These are phyloP conservation scores for Onthophagus taurus DNA, from an alignment of 1,140 invertebrate species.

Conservation along the genomic window DNA sequence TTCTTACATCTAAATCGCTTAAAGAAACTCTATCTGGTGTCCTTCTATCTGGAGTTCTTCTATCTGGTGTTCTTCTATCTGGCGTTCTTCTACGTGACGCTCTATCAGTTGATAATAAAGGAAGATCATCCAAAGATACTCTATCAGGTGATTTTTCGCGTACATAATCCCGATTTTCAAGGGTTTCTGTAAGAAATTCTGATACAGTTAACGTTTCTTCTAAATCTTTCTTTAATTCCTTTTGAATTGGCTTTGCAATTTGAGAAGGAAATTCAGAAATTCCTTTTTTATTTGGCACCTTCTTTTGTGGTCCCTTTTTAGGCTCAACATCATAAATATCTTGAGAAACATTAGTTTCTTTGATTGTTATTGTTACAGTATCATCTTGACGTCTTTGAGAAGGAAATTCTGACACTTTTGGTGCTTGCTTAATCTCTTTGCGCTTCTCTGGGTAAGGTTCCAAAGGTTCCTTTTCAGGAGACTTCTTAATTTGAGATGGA, in stretches of 20 bases:
- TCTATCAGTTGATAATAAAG: background rate
- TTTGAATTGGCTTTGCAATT: conserved; percentile 24
- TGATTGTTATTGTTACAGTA: conserved; percentile 16
- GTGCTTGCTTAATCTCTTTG: conserved; percentile 11
- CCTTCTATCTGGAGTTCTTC: conserved; percentile 13
- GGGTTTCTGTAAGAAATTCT: conserved; percentile 20
- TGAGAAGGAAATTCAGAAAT: conserved; percentile 23
- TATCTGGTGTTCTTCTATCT: background rate
- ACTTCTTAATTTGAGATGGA: conserved; percentile 24
- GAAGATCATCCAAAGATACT: conserved; percentile 16
- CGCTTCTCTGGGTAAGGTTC: conserved; percentile 20
- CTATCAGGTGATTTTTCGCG: conserved; percentile 19
- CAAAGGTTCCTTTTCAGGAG: conserved; percentile 22
- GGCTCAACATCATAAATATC: background rate
- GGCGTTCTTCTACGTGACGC: no score
- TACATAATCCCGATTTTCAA: background rate
- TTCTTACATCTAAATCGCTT: background rate
- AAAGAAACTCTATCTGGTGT: conserved; percentile 9
- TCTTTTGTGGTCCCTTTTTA: conserved; percentile 3
- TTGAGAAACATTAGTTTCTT: conserved; percentile 6
- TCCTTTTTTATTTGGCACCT: no score
- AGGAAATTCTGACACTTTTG: conserved; percentile 13
- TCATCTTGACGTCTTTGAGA: conserved; percentile 15
- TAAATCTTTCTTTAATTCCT: conserved; percentile 15
- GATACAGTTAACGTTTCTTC: conserved; percentile 5